Percentiles rank a stretch among this genome's conserved stretches.
Evolutionary conservation across 2,888 invertebrate genomes (phyloP).

Genomic region (Drosophila greeni): DNA sequence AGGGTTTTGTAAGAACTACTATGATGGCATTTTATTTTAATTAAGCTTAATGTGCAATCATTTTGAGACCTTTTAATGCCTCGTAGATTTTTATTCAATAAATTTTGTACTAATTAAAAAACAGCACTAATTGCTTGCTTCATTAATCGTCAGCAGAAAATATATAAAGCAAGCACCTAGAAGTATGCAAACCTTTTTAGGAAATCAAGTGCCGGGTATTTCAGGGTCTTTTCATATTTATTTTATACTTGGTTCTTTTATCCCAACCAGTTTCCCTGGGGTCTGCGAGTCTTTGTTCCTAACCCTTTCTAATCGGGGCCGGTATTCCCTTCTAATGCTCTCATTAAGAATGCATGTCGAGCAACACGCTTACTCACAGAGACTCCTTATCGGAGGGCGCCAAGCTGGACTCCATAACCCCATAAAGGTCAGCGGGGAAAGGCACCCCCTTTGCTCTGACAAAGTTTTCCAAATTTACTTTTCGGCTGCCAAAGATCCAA

Average conservation of each 20-base stretch:
- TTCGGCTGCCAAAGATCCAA: conserved; percentile 46
- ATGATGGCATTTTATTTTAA: conserved; percentile 43
- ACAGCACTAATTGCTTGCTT: background rate
- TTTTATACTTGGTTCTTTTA: background rate
- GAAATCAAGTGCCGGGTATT: background rate
- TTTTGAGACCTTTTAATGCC: background rate
- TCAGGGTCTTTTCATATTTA: background rate
- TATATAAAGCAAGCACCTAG: background rate
- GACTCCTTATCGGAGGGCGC: conserved; percentile 3
- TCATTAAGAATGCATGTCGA: conserved; percentile 66
- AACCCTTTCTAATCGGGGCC: conserved; percentile 17
- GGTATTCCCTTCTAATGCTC: conserved; percentile 43
- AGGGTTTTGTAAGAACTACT: background rate
- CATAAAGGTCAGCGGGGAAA: conserved; percentile 19
- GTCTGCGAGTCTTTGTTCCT: conserved; percentile 8
- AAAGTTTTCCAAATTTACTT: conserved; percentile 41
- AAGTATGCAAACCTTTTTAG: background rate
- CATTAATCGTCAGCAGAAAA: background rate
- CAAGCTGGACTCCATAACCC: conserved; percentile 20
- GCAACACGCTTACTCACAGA: conserved; percentile 39
- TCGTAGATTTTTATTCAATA: background rate
- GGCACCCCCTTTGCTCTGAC: background rate
- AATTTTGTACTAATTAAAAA: background rate
- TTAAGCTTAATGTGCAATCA: conserved; percentile 18
- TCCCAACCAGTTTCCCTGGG: background rate